Evolutionary conservation across 2,113 vertebrate genomes (phyloP), one percentile per base, ranked within the genome.

Genomic region (Odocoileus virginianus): DNA sequence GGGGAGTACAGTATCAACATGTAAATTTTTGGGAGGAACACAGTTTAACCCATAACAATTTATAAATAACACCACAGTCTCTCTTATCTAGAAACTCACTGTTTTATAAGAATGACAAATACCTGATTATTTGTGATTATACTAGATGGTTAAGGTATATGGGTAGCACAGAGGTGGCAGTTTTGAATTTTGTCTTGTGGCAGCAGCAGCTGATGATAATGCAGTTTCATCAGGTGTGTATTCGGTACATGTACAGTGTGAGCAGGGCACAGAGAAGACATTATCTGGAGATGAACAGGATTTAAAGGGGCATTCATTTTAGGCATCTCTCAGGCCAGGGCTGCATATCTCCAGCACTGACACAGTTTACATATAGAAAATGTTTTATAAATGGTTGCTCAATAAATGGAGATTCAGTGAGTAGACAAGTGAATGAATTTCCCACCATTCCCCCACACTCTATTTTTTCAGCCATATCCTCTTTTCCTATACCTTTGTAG

Each of bases 121-220:
- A 60, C 28, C 9, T 28, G 60, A 79, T 83, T 79, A 60, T 57
- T 93, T 15, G 40, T 95, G 30, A 60, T 90, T 64, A n/a, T 82
- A 82, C 23, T 87, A 60, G 50, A 64, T 67, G 50, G 58, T 50
- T 88, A 89, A 78, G 19, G 47, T 40, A 55, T 58, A 52, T n/a
- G 52, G 21, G 30, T 50, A 90, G 43, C 16, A 74, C n/a, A 60
- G 19, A 92, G 50, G 33, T 92, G 55, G 50, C 54, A 89, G 2
- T 94, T 60, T 83, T n/a, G 33, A 89, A 89, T 95, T 92, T 87
- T 96, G 91, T 94, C 78, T 95, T 95, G 61, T 94, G 81, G 30
- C 84, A 50, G 58, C 78, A 95, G 67, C 87, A 88, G 85, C 61
- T 87, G 45, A 57, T 83, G 87, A 23, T 60, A 78, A 71, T 83